Conservation (phyloP, 2,888 invertebrate species). For the Adineta ricciae region DNA sequence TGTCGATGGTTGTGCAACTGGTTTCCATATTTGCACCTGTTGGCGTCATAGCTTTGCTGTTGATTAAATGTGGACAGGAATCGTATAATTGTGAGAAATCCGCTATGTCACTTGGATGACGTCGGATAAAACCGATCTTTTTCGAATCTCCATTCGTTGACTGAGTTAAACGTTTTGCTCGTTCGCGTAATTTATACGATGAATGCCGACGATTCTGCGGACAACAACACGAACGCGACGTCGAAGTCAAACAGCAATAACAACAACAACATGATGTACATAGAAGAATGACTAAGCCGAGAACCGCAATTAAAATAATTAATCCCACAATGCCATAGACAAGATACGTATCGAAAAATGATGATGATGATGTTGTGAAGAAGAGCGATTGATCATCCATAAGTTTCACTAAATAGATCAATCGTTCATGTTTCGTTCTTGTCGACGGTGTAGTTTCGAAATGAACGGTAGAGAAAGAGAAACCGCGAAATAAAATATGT, state of each 20-base stretch:
- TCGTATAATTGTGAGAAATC: conserved; percentile 18
- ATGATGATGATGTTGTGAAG: not conserved
- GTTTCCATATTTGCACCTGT: not conserved
- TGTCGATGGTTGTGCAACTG: conserved; percentile 1
- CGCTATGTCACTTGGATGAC: not conserved
- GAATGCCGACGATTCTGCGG: not conserved
- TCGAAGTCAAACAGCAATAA: not conserved
- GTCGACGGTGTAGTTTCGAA: too few species aligned
- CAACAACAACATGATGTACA: not conserved
- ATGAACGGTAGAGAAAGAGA: not conserved
- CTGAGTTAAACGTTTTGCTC: not conserved
- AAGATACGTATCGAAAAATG: not conserved
- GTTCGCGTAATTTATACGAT: not conserved
- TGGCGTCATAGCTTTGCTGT: not conserved
- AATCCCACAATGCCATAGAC: not conserved
- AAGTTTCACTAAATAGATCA: not conserved
- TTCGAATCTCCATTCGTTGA: not conserved
- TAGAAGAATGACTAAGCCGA: not conserved
- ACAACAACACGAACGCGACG: not conserved
- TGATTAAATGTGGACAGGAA: conserved; percentile 1
- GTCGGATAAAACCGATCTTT: not conserved
- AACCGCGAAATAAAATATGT: not conserved
- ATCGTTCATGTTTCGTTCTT: too few species aligned
- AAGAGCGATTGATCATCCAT: not conserved
- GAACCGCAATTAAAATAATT: not conserved